phyloP scores from a whole-genome alignment of 2,797 vertebrate genomes.

The Intellagama lesueurii region DNA sequence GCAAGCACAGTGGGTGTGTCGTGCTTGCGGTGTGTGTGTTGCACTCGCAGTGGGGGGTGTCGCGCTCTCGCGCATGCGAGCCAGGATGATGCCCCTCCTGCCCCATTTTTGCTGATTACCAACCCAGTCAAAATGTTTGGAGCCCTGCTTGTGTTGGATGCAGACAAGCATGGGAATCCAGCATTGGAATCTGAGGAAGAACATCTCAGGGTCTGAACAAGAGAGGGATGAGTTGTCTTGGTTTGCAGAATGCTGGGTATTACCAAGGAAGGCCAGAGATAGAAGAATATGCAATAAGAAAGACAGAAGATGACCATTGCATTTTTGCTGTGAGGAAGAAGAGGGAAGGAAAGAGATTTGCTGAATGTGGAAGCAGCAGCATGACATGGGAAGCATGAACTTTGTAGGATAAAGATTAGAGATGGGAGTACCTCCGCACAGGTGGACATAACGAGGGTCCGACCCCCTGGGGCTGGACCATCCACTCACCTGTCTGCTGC shows the following conservation, averaged over 20 bases:
- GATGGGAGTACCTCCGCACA: no score
- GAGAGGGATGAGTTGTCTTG: background rate
- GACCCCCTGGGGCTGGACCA: no score
- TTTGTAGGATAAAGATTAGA: no score
- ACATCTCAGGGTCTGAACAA: background rate
- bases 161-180: background rate
- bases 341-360: background rate
- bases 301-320: no score
- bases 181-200: background rate
- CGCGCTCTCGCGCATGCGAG: no score
- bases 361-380: background rate
- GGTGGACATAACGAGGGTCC: no score
- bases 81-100: no score
- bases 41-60: no score
- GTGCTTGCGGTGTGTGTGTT: no score
- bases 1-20: no score
- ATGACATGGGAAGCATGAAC: no score
- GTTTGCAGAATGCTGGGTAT: background rate
- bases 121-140: background rate
- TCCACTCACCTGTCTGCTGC: no score
- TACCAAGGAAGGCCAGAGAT: background rate
- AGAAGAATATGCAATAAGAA: background rate
- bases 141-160: background rate
- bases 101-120: background rate
- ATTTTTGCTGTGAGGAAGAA: background rate